Percentiles rank a stretch among this genome's conserved stretches.
phyloP scores from a whole-genome alignment of 2,113 vertebrate species.

The Tragelaphus imberbis region DNA sequence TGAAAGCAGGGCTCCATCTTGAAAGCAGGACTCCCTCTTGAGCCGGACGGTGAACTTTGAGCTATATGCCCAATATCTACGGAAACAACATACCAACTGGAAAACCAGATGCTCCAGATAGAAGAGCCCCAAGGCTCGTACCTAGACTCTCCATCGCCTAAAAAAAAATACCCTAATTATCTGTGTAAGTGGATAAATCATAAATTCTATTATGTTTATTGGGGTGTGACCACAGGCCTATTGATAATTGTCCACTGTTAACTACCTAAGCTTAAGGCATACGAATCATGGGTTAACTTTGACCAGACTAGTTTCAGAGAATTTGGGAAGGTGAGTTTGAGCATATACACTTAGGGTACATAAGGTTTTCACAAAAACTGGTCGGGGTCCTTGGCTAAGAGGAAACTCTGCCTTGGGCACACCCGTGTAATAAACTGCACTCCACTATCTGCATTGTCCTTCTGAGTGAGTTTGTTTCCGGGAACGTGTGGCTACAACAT shows the following conservation, averaged over 20 bases:
- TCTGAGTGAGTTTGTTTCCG: not conserved
- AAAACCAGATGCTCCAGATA: not conserved
- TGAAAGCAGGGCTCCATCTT: not conserved
- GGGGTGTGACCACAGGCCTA: not conserved
- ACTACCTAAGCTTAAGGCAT: not conserved
- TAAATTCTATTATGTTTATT: not conserved
- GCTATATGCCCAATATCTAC: not conserved
- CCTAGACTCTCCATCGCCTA: not conserved
- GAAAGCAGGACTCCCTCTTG: not conserved
- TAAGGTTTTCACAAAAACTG: not conserved
- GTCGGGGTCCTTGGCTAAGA: not conserved
- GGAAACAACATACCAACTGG: not conserved
- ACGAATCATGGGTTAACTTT: not conserved
- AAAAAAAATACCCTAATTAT: not conserved
- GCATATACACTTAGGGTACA: not conserved
- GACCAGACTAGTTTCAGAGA: not conserved
- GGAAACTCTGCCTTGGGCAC: not conserved
- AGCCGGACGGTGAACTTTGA: not conserved
- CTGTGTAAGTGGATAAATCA: not conserved
- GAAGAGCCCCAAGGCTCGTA: not conserved
- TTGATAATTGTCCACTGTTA: not conserved
- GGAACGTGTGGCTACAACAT: not conserved
- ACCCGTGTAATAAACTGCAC: not conserved
- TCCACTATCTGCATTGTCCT: not conserved
- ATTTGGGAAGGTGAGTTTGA: not conserved